A percentile compares a stretch with the other conserved stretches of the same genome.
These are phyloP conservation scores for Antheraea mylitta DNA, from an alignment of 1,140 invertebrate species.

Conservation along the genomic window DNA sequence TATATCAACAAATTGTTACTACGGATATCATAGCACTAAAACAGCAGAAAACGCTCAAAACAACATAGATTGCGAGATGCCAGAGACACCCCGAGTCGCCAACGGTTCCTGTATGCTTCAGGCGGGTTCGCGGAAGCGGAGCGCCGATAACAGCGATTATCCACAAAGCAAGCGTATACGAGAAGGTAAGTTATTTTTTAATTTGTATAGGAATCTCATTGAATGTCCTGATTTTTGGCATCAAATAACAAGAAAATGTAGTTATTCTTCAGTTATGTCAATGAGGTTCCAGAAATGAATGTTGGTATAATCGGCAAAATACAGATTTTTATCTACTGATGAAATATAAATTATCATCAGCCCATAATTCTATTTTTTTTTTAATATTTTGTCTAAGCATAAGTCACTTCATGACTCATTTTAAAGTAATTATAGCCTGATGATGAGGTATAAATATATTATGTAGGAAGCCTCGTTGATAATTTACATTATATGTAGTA, in stretches of 20 bases:
- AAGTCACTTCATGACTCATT: background rate
- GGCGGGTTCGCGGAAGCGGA: conserved; percentile 54
- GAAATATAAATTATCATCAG: background rate
- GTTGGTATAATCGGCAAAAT: background rate
- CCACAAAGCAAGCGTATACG: conserved; percentile 61
- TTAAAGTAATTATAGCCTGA: background rate
- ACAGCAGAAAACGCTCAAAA: conserved; percentile 30
- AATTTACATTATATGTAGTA: background rate
- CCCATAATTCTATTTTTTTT: background rate
- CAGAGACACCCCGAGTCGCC: conserved; percentile 32
- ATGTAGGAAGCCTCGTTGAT: conserved; percentile 33
- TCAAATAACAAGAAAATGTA: background rate
- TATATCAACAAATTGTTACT: conserved; percentile 70
- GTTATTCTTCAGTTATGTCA: conserved; percentile 32
- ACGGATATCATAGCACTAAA: conserved; percentile 61
- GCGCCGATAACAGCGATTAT: conserved; percentile 51
- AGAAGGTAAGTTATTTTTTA: conserved; percentile 56
- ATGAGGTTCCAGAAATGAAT: conserved; percentile 39
- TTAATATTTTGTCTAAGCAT: background rate
- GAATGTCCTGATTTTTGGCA: conserved; percentile 19
- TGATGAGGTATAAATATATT: conserved; percentile 4
- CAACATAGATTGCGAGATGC: conserved; percentile 62
- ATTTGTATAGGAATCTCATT: conserved; percentile 46
- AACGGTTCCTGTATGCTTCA: conserved; percentile 23
- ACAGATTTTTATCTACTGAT: background rate